phyloP scores from a whole-genome alignment of 2,113 vertebrate genomes.

The Calidris pugnax region DNA sequence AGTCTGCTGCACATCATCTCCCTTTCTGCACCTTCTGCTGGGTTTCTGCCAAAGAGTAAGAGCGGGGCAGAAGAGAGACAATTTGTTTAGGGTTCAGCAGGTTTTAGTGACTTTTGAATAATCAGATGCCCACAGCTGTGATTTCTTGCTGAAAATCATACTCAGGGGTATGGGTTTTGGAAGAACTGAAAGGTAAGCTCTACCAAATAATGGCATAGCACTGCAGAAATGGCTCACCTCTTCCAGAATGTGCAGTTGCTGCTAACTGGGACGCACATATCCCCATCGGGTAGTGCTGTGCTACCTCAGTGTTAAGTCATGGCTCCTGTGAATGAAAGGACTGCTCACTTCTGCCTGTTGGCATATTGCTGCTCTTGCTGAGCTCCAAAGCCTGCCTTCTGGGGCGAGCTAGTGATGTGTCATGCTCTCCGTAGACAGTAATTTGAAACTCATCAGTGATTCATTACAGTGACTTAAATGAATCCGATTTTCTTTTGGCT shows the following conservation, averaged over 20 bases:
- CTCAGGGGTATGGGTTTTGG: not conserved
- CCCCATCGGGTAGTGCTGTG: not conserved
- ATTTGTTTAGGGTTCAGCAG: not conserved
- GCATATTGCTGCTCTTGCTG: not conserved
- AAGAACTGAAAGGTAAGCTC: not conserved
- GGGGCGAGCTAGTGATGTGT: not conserved
- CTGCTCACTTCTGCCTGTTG: not conserved
- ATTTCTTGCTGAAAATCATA: not conserved
- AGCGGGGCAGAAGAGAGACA: not conserved
- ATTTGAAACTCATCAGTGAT: not conserved
- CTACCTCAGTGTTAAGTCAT: not conserved
- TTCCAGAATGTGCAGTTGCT: rapidly evolving
- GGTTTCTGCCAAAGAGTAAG: not conserved
- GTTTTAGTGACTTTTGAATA: not conserved
- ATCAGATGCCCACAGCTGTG: not conserved
- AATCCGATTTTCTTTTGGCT: not conserved
- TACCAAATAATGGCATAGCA: not conserved
- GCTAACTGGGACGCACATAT: not conserved
- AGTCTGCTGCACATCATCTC: not conserved
- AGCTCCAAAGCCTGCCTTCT: not conserved
- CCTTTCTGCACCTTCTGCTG: not conserved
- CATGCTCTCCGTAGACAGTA: not conserved
- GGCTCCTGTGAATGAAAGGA: not conserved
- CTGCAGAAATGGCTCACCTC: not conserved
- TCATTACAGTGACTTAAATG: not conserved